Conservation (phyloP, 2,113 vertebrate genomes). For the Rhinolophus ferrumequinum region DNA sequence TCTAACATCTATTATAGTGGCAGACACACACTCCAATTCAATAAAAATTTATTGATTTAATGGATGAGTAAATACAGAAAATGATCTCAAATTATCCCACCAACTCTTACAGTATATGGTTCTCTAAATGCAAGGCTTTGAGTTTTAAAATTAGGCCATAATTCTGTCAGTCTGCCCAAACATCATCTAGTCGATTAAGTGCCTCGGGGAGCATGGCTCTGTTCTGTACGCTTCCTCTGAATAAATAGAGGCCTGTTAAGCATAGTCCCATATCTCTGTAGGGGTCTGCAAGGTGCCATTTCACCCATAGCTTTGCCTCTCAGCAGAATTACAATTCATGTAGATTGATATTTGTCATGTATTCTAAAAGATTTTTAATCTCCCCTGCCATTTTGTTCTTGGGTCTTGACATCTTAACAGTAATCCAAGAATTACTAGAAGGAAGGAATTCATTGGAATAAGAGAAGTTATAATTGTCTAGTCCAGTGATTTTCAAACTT, state of each 20-base stretch:
- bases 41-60: slow-evolving; percentile 28
- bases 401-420: slow-evolving; percentile 14
- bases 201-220: neutral
- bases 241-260: neutral
- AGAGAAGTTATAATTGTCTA: slow-evolving; percentile 3
- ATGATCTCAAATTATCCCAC: neutral
- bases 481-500: slow-evolving; percentile 13
- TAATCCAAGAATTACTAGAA: slow-evolving; percentile 3
- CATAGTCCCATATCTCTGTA: neutral
- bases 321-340: neutral
- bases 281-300: neutral
- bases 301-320: neutral
- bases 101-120: neutral
- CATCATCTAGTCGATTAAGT: neutral
- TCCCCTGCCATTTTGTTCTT: neutral
- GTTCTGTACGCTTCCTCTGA: neutral
- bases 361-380: neutral
- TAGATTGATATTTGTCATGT: neutral
- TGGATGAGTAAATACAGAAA: neutral
- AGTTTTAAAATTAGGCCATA: slow-evolving; percentile 13
- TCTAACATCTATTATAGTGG: neutral
- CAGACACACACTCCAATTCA: neutral
- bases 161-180: neutral
- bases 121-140: neutral
- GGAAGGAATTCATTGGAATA: neutral